Evolutionary conservation across 2,888 invertebrate species (phyloP).

Genomic region (Xestoiulus laeticollis): DNA sequence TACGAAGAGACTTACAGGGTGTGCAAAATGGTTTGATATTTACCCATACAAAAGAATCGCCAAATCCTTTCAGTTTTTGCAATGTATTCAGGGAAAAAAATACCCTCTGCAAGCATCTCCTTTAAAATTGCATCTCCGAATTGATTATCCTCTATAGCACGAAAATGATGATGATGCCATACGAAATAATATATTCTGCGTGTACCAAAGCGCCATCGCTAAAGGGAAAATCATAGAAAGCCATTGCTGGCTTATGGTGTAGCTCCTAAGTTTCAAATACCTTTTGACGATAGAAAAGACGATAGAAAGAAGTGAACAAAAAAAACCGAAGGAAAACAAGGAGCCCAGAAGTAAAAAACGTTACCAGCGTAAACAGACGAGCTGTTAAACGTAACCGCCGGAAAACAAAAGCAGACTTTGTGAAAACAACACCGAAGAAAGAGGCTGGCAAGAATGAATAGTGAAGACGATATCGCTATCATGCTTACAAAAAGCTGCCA

Average conservation of each 20-base stretch:
- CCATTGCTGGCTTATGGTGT: conserved; percentile 27
- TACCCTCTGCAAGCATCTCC: neutral
- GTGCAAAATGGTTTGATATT: neutral
- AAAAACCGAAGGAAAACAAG: neutral
- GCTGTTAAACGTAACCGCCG: conserved; percentile 34
- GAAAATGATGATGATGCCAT: conserved; percentile 28
- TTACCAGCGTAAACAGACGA: conserved; percentile 22
- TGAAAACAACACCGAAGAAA: neutral
- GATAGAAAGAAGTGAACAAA: neutral
- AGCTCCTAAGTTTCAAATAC: conserved; percentile 23
- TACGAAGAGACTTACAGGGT: neutral
- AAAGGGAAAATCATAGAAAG: conserved; percentile 37
- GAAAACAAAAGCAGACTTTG: conserved; percentile 33
- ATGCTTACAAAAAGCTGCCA: neutral
- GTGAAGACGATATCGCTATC: neutral
- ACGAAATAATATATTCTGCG: conserved; percentile 11
- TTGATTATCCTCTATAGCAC: conserved; percentile 18
- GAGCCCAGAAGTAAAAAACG: neutral
- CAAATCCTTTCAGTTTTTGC: neutral
- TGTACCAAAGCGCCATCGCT: neutral
- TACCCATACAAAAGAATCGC: neutral
- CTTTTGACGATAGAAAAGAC: conserved; percentile 28
- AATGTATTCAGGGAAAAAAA: neutral
- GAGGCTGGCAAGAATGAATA: too few species aligned
- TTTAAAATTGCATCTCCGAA: conserved; percentile 11